phyloP scores from a whole-genome alignment of 1,140 invertebrate species.

The Anadara kagoshimensis region DNA sequence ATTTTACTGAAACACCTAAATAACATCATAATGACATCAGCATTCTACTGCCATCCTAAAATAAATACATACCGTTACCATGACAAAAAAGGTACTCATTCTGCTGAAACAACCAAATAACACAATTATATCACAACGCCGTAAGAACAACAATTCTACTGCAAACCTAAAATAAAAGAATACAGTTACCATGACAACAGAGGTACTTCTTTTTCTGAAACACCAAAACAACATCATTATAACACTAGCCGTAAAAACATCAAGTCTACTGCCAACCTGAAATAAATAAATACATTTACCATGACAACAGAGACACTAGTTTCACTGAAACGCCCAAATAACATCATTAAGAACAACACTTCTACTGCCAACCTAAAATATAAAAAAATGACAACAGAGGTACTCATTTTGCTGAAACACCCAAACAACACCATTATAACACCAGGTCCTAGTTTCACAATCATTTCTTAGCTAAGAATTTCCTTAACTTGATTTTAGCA shows the following conservation, averaged over 20 bases:
- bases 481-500: too few species aligned
- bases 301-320: too few species aligned
- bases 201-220: constrained; percentile 85
- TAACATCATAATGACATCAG: constrained; percentile 83
- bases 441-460: too few species aligned
- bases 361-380: constrained; percentile 5
- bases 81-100: too few species aligned
- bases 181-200: constrained; percentile 90
- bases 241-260: constrained; percentile 86
- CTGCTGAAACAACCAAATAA: constrained; percentile 82
- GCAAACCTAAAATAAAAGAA: too few species aligned
- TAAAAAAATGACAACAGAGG: constrained; percentile 84
- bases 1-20: constrained; percentile 82
- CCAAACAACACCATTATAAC: constrained; percentile 80
- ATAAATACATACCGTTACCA: too few species aligned
- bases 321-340: too few species aligned
- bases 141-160: too few species aligned
- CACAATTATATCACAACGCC: constrained; percentile 85
- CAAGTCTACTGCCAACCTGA: constrained; percentile 78
- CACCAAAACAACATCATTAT: constrained; percentile 82
- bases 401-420: constrained; percentile 85
- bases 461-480: too few species aligned
- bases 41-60: constrained; percentile 86
- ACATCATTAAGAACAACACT: constrained; percentile 6
- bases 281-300: background rate